Evolutionary conservation across 2,113 vertebrate genomes (phyloP).

Genomic region (Apteryx owenii): DNA sequence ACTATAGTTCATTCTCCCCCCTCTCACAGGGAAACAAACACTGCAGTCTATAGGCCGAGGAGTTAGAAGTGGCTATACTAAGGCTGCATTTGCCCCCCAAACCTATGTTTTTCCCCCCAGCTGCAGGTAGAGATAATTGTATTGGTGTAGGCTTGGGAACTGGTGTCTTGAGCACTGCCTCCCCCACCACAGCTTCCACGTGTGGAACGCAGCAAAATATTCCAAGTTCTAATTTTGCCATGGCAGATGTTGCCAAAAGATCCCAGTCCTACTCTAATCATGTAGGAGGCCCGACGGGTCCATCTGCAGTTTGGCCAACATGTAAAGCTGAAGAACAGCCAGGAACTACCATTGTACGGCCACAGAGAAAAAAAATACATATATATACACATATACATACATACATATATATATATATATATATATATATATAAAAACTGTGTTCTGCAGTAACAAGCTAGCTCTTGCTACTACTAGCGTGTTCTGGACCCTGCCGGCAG

Average conservation of each 20-base stretch:
- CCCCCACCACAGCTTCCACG: background rate
- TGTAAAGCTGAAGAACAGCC: background rate
- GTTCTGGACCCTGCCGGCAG: background rate
- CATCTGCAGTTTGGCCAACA: background rate
- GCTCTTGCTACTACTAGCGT: background rate
- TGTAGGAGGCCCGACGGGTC: background rate
- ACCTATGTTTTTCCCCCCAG: background rate
- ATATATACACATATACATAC: too few relatives aligned
- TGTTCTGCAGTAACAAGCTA: background rate
- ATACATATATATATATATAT: too few relatives aligned
- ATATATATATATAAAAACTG: background rate
- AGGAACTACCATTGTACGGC: background rate
- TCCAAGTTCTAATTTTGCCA: background rate
- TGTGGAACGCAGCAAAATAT: background rate
- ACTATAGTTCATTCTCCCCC: background rate
- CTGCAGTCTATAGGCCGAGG: background rate
- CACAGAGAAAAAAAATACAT: background rate
- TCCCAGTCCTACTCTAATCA: background rate
- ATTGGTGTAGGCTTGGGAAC: background rate
- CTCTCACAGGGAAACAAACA: background rate
- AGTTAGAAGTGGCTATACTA: background rate
- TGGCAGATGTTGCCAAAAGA: background rate
- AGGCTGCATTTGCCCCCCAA: background rate
- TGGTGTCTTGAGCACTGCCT: background rate
- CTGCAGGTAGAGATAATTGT: background rate